Base-by-base conservation (phyloP, 2,113 vertebrate genomes). In the Ciconia maguari region DNA sequence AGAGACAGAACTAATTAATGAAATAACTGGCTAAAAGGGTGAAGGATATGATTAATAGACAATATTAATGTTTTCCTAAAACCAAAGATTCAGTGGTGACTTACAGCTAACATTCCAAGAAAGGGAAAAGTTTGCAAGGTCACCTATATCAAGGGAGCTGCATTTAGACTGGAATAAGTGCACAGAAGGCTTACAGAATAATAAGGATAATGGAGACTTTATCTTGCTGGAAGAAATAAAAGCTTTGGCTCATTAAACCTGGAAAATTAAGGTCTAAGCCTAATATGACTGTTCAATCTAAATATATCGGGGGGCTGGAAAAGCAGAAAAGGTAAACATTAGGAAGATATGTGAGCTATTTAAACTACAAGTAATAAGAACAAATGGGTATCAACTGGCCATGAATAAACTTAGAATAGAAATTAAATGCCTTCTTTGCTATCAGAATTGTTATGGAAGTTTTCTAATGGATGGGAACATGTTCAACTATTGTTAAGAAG, bases 201-300 rank as follows among this genome's bases (percentile, higher is more conserved):
- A 46, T 77, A 76, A 83, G 5, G 12, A 46, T 69, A 91, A 79
- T 61, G 58, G 24, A 86, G 44, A 86, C 24, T 60, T 88, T 92
- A 57, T 89, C 21, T 88, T 94, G 42, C 30, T 87, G 46, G 82
- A 90, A 96, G 57, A 90, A 92, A 95, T 79, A 76, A 86, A 90
- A 76, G 32, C 22, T 92, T 88, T 85, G 83, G 19, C 32, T 96
- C 76, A 84, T 92, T 96, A 92, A 94, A 87, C 34, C 25, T 42
- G 20, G 42, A 89, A 95, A 89, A 82, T 71, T 71, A 85, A 71
- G 16, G 38, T 71, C 65, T 61, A 72, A 60, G 60, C 68, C 15
- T 74, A 79, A 88, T 16, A 58, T 46, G 38, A 62, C 15, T 58
- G 4, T 90, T 90, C 48, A 77, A 44, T 79, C 42, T 92, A 80